Conservation (phyloP, 1,140 invertebrate genomes). For the Araneus ventricosus region DNA sequence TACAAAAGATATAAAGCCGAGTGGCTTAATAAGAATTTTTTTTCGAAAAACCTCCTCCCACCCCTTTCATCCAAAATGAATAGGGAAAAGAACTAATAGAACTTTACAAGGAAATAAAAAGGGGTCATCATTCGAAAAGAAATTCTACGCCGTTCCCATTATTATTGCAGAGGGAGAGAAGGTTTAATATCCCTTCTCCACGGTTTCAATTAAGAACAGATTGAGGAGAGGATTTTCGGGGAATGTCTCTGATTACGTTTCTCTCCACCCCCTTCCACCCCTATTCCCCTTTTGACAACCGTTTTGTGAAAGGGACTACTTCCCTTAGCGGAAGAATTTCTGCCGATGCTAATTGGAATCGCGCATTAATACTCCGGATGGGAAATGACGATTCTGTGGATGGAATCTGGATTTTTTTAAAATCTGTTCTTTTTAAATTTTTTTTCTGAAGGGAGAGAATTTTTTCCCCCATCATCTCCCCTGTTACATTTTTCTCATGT, state of each 20-base stretch:
- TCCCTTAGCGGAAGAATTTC: constrained; percentile 17
- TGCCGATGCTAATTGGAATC: constrained; percentile 68
- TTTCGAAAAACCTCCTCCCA: not conserved
- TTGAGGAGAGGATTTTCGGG: constrained; percentile 70
- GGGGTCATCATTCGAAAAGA: constrained; percentile 45
- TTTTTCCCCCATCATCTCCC: no score
- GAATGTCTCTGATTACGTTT: constrained; percentile 66
- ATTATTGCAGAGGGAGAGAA: constrained; percentile 41
- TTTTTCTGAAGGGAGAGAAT: not conserved
- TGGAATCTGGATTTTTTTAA: not conserved
- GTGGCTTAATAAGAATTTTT: constrained; percentile 68
- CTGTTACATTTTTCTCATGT: no score
- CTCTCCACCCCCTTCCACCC: not conserved
- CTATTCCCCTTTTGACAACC: not conserved
- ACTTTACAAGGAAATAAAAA: constrained; percentile 70
- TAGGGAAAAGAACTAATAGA: constrained; percentile 60
- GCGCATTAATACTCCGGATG: constrained; percentile 64
- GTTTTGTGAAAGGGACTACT: constrained; percentile 45
- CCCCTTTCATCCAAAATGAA: not conserved
- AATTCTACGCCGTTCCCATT: constrained; percentile 66
- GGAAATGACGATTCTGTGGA: constrained; percentile 25
- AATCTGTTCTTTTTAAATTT: not conserved
- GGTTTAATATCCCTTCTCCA: constrained; percentile 67
- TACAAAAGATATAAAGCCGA: not conserved
- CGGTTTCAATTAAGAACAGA: constrained; percentile 74